Evolutionary conservation across 2,888 invertebrate species (phyloP).

Genomic region (Mesorhabditis sp.): DNA sequence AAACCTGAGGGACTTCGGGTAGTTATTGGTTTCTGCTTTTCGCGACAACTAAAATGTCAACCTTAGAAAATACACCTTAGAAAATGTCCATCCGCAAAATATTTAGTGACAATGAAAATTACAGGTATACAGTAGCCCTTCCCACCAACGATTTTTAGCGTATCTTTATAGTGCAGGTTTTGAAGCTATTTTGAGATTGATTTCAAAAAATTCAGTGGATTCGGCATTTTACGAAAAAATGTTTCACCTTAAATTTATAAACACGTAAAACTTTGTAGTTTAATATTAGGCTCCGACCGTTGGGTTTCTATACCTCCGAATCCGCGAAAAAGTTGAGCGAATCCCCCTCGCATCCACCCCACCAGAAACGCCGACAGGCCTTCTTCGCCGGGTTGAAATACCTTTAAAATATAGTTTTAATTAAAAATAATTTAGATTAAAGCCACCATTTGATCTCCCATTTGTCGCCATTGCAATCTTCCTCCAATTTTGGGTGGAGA

Average conservation of each 20-base stretch:
- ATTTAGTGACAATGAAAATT: too few relatives aligned
- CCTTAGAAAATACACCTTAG: too few relatives aligned
- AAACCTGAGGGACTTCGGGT: too few relatives aligned
- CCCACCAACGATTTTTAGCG: too few relatives aligned
- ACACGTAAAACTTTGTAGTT: background rate
- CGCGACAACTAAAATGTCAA: too few relatives aligned
- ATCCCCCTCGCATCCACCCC: slow-evolving; percentile 46
- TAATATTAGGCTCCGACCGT: slow-evolving; percentile 11
- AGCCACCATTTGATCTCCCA: slow-evolving; percentile 19
- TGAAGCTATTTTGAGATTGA: too few relatives aligned
- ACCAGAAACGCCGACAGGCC: slow-evolving; percentile 51
- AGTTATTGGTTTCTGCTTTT: too few relatives aligned
- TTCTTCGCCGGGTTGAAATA: slow-evolving; percentile 32
- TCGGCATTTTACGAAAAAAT: too few relatives aligned
- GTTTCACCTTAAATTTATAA: background rate
- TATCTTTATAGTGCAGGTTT: too few relatives aligned
- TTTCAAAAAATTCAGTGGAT: too few relatives aligned
- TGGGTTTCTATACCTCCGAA: slow-evolving; percentile 10
- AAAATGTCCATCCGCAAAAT: too few relatives aligned
- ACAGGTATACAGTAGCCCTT: too few relatives aligned
- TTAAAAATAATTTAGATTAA: background rate
- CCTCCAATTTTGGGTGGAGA: slow-evolving; percentile 35
- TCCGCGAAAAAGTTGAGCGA: slow-evolving; percentile 33
- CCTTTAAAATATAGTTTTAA: slow-evolving; percentile 22
- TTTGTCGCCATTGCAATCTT: slow-evolving; percentile 38